A percentile compares a stretch with the other conserved stretches of the same genome.
These are phyloP conservation scores for Rhinolophus ferrumequinum DNA, from an alignment of 2,113 vertebrate species.

Conservation along the genomic window DNA sequence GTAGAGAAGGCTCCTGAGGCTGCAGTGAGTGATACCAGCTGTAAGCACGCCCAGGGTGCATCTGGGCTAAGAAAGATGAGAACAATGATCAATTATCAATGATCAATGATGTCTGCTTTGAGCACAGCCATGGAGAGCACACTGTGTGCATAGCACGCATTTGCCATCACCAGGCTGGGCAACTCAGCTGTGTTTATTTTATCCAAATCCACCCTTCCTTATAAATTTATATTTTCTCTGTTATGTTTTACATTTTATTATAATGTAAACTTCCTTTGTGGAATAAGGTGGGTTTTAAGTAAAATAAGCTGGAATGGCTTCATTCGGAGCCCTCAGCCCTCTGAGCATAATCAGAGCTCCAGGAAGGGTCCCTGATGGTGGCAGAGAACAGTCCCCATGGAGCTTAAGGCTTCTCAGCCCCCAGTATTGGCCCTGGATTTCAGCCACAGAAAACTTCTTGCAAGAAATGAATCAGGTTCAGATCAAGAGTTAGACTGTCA, in stretches of 20 bases:
- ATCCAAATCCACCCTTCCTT: background rate
- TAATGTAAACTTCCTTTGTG: background rate
- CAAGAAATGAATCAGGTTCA: background rate
- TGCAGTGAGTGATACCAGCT: background rate
- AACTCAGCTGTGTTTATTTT: background rate
- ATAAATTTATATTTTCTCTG: background rate
- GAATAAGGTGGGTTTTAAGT: background rate
- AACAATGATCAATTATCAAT: background rate
- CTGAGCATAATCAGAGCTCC: background rate
- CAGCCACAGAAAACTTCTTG: background rate
- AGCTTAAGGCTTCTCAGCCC: background rate
- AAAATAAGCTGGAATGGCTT: background rate
- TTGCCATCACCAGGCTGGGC: background rate
- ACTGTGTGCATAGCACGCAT: fast-evolving
- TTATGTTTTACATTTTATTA: background rate
- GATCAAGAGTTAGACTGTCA: background rate
- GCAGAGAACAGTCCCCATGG: background rate
- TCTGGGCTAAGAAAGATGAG: background rate
- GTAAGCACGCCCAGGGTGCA: background rate
- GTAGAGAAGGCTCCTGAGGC: background rate
- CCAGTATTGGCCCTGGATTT: background rate
- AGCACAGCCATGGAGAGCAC: fast-evolving
- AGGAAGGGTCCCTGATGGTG: background rate
- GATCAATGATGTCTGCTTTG: background rate
- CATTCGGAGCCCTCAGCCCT: background rate